A percentile compares a stretch with the other conserved stretches of the same genome.
Conservation (phyloP, 2,113 vertebrate genomes). For the Myrmecobius fasciatus region DNA sequence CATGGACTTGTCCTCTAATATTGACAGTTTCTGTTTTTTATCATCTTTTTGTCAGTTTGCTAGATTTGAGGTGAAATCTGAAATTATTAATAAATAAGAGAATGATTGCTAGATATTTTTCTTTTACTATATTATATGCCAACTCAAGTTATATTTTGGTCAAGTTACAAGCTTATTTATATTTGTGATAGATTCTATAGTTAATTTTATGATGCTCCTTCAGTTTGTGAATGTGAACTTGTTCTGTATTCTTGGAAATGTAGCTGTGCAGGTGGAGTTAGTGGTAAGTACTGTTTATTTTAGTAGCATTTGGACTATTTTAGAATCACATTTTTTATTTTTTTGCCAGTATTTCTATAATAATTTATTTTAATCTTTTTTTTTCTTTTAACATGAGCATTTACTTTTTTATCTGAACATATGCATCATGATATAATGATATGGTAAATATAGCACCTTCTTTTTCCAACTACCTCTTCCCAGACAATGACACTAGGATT, state of each 20-base stretch:
- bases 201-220: neutral
- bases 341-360: neutral
- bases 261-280: neutral
- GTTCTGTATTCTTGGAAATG: neutral
- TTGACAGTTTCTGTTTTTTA: neutral
- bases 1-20: neutral
- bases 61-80: neutral
- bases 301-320: neutral
- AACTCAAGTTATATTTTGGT: neutral
- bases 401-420: constrained; percentile 31
- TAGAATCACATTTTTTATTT: neutral
- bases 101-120: neutral
- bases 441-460: neutral
- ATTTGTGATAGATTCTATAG: neutral
- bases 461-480: neutral
- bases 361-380: constrained; percentile 18
- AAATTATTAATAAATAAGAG: neutral
- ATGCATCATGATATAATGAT: neutral
- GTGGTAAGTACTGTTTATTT: neutral
- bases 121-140: neutral
- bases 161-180: neutral
- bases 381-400: neutral
- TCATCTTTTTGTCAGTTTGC: neutral
- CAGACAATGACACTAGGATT: neutral
- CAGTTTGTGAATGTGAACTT: neutral